Percentiles rank a stretch among this genome's conserved stretches.
These are phyloP conservation scores for Apodemia zela DNA, from an alignment of 2,888 invertebrate genomes.

Conservation along the genomic window DNA sequence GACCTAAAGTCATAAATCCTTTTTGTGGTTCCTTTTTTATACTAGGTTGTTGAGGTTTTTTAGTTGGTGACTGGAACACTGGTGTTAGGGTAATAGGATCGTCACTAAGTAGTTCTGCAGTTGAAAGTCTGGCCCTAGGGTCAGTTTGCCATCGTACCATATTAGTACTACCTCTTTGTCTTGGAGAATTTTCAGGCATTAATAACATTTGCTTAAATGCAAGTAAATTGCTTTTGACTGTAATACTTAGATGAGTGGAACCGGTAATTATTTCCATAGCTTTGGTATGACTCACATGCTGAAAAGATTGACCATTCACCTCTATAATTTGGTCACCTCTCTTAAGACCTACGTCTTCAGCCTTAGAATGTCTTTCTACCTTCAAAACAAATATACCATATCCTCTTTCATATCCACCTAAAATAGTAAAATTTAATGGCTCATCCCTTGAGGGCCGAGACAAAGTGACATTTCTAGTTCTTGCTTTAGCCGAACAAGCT, in stretches of 20 bases:
- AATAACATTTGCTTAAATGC: conserved; percentile 86
- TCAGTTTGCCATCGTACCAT: conserved; percentile 84
- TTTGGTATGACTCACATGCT: conserved; percentile 93
- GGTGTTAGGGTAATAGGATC: conserved; percentile 67
- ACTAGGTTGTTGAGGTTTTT: conserved; percentile 77
- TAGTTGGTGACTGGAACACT: conserved; percentile 77
- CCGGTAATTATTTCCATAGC: conserved; percentile 96
- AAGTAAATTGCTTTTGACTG: conserved; percentile 97
- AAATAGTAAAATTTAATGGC: conserved; percentile 93
- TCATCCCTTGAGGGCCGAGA: conserved; percentile 96
- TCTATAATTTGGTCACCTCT: conserved; percentile 98
- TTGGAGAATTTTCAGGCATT: conserved; percentile 90
- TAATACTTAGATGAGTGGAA: conserved; percentile 97
- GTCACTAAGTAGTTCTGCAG: conserved; percentile 84
- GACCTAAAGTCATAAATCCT: conserved; percentile 94
- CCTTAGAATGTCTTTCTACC: conserved; percentile 95
- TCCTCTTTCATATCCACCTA: conserved; percentile 95
- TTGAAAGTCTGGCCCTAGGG: conserved; percentile 88
- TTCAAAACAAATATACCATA: conserved; percentile 97
- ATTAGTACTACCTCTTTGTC: conserved; percentile 84
- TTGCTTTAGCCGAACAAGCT: conserved; percentile 98
- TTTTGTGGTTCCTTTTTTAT: conserved; percentile 84
- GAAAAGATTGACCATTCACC: conserved; percentile 98
- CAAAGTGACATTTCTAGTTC: conserved; percentile 93
- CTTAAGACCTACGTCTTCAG: conserved; percentile 97